Evolutionary conservation across 2,797 vertebrate genomes (phyloP).

Genomic region (Macrochelys suwanniensis): DNA sequence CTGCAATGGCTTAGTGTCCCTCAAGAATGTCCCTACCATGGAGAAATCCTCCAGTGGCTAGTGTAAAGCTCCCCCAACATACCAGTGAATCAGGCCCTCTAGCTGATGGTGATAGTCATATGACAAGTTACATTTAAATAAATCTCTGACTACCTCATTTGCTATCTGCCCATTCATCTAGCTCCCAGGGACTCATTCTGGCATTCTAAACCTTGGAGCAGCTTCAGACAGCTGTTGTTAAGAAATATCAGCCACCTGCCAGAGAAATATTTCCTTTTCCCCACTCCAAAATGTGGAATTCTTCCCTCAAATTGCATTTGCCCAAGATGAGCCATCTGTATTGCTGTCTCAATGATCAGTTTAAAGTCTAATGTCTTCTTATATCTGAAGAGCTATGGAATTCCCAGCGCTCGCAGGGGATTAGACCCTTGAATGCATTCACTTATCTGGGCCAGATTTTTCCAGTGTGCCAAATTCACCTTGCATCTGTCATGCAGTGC

Average conservation of each 20-base stretch:
- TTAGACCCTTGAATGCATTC: background rate
- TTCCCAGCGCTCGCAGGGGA: background rate
- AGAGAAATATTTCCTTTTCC: background rate
- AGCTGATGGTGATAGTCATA: background rate
- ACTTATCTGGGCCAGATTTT: background rate
- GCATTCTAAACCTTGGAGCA: background rate
- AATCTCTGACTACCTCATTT: background rate
- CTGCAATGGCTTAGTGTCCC: background rate
- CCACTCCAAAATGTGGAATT: background rate
- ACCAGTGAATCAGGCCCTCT: background rate
- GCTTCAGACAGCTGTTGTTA: background rate
- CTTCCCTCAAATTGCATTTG: background rate
- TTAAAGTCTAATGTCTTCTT: background rate
- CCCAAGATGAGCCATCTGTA: background rate
- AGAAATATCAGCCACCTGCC: background rate
- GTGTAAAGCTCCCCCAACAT: background rate
- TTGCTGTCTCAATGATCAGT: background rate
- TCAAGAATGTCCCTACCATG: background rate
- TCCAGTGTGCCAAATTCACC: background rate
- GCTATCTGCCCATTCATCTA: background rate
- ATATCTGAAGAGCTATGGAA: background rate
- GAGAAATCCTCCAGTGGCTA: too few relatives aligned
- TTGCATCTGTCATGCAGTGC: too few relatives aligned
- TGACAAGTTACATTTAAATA: background rate
- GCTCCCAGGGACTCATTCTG: background rate